Evolutionary conservation across 2,113 vertebrate genomes (phyloP).

Genomic region (Misgurnus anguillicaudatus): DNA sequence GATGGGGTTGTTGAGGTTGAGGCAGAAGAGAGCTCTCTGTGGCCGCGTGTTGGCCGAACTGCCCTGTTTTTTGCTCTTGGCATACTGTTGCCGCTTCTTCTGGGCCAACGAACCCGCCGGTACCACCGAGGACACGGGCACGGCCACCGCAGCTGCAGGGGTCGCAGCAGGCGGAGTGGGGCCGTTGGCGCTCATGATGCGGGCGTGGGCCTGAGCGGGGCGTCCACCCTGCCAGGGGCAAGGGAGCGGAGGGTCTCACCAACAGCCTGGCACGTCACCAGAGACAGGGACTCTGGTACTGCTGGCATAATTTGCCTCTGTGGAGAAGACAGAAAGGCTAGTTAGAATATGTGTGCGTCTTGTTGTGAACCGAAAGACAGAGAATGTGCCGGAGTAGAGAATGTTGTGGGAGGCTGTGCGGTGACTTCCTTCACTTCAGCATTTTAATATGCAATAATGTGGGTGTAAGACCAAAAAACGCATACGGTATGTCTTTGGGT

Average conservation of each 20-base stretch:
- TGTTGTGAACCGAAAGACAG: neutral
- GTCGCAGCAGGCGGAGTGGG: conserved; percentile 70
- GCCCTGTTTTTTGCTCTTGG: conserved; percentile 99
- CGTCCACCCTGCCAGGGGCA: conserved; percentile 93
- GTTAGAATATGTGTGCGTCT: conserved; percentile 14
- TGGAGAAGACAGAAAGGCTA: conserved; percentile 38
- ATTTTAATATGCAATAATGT: conserved; percentile 49
- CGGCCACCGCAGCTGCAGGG: conserved; percentile 60
- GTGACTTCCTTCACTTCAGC: conserved; percentile 44
- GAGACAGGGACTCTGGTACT: conserved; percentile 86
- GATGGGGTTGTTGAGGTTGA: conserved; percentile 97
- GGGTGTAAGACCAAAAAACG: conserved; percentile 47
- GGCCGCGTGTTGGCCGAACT: conserved; percentile 92
- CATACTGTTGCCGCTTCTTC: conserved; percentile 98
- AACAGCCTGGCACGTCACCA: conserved; percentile 90
- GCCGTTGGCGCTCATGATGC: conserved; percentile 92
- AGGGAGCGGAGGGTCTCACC: conserved; percentile 83
- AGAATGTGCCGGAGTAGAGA: conserved; percentile 40
- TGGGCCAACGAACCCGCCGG: conserved; percentile 95
- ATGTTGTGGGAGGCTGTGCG: conserved; percentile 45
- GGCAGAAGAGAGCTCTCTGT: conserved; percentile 94
- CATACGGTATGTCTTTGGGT: conserved; percentile 38
- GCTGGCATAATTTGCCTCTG: conserved; percentile 98
- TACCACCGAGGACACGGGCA: conserved; percentile 57
- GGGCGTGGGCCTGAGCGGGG: conserved; percentile 87